Evolutionary conservation across 2,113 vertebrate species (phyloP), one percentile per base, ranked within the genome.

Genomic region (Perognathus longimembris): DNA sequence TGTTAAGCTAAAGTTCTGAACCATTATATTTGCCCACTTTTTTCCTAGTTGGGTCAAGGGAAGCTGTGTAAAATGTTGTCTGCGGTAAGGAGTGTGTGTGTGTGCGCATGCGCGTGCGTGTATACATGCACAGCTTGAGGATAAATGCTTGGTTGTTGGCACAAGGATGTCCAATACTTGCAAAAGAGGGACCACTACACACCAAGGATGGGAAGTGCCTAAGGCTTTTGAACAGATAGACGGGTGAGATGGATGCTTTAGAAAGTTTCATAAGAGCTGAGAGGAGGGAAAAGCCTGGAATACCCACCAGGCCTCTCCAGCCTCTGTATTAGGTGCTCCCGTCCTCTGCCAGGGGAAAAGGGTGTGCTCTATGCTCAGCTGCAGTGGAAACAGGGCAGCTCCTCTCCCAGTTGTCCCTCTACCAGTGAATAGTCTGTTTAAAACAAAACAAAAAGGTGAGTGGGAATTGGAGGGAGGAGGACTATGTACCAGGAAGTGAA

Each of bases 401-500:
- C 50, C 50, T 15, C 50, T 18, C 50, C 17, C 15, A 12, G 71
- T 83, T 1, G 0, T 86, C 57, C 67, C 30, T 57, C 81, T 94
- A 79, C 86, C 69, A 86, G 85, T 82, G 67, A 88, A 86, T 50
- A 88, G 63, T 90, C 84, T 94, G 59, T 86, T 90, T 83, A 88
- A 95, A 88, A 84, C 10, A n/a, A 73, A 95, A 81, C 94, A 84
- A 74, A 88, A 78, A 80, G 34, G 78, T 2, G 3, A 67, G 61
- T 89, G 83, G 76, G 75, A 85, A 40, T 75, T 90, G 42, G 57
- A 83, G 57, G 66, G 54, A 73, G 32, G 36, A 50, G 36, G 42
- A 30, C 15, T 77, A 76, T 96, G 67, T 86, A 78, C 76, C 90
- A 85, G 93, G 79, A 90, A 80, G 92, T 93, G 87, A 88, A 89